Evolutionary conservation across 2,113 vertebrate species (phyloP).

Genomic region (Choloepus hoffmanni): DNA sequence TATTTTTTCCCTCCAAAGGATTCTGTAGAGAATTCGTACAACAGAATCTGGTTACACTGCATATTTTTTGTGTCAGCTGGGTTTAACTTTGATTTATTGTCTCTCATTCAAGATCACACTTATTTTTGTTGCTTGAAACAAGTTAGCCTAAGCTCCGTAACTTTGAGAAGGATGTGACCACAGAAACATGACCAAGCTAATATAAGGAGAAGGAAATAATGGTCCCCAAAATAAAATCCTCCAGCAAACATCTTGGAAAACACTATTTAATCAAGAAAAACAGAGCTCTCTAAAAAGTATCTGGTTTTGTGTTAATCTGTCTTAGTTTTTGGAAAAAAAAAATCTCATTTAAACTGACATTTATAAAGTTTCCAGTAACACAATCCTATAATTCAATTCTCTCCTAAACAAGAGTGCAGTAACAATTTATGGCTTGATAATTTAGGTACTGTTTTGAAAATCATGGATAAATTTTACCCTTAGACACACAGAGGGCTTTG

Average conservation of each 20-base stretch:
- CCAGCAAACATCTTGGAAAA: not conserved
- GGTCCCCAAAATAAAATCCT: not conserved
- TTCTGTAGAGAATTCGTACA: not conserved
- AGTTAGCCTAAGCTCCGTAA: conserved; percentile 63
- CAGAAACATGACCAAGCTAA: conserved; percentile 33
- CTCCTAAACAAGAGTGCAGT: not conserved
- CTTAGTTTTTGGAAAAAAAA: not conserved
- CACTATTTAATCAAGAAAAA: not conserved
- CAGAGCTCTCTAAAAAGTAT: not conserved
- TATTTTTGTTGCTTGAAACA: conserved; percentile 49
- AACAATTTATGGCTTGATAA: fast-evolving
- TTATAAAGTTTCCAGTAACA: not conserved
- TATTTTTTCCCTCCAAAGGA: not conserved
- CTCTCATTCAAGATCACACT: conserved; percentile 55
- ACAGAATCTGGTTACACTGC: not conserved
- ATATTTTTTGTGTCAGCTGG: not conserved
- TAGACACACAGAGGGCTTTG: too few relatives aligned
- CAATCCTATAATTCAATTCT: fast-evolving
- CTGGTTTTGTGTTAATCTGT: not conserved
- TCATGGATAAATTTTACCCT: not conserved
- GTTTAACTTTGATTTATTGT: conserved; percentile 58
- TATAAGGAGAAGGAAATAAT: not conserved
- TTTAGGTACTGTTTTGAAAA: not conserved
- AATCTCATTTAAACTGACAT: too few relatives aligned
- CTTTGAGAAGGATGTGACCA: not conserved